Base-by-base conservation (phyloP, 2,888 invertebrate genomes). In the Ophion ellenae region DNA sequence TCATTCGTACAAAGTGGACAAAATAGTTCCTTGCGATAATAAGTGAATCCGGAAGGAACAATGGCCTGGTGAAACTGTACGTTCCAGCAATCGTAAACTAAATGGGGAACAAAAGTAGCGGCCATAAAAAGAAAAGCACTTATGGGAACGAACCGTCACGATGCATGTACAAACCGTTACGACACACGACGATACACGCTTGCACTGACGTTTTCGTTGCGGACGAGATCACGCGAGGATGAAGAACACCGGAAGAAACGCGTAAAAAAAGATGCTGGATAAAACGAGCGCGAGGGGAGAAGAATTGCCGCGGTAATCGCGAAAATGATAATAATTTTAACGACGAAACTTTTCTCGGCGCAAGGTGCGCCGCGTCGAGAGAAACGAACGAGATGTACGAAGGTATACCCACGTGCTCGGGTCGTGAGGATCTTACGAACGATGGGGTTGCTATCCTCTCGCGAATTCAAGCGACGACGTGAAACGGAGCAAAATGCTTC, bases 281-380 rank as follows among this genome's bases (percentile, higher is more conserved):
- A 79, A 74, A 83, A 83, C 75, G 80, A 73, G 66, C 9, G 47
- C 77, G 73, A 80, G 71, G 69, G 80, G 64, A 77, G 71, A 82
- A 78, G 32, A 78, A 69, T 81, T 70, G 11, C 32, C 45, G 67
- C 45, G 80, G 86, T 86, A 88, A 89, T 90, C 89, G 87, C 84
- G 86, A 82, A 88, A 90, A 90, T 89, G 84, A 89, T 87, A 81
- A 85, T 90, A 88, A 90, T 89, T 90, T 89, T 84, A 89, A 86
- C 87, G 86, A 83, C 83, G 83, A 74, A 81, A 78, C 82, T 61
- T 89, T 82, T 88, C 81, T 86, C 82, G 66, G n/a, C 84, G 73
- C 70, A 36, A 74, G 78, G 82, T 84, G 87, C 74, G 77, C 74
- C 63, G 74, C 67, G 64, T 53, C 63, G 45, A 86, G 53, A 59